These are phyloP conservation scores for Huso huso DNA, from an alignment of 2,797 vertebrate genomes.

Conservation along the genomic window DNA sequence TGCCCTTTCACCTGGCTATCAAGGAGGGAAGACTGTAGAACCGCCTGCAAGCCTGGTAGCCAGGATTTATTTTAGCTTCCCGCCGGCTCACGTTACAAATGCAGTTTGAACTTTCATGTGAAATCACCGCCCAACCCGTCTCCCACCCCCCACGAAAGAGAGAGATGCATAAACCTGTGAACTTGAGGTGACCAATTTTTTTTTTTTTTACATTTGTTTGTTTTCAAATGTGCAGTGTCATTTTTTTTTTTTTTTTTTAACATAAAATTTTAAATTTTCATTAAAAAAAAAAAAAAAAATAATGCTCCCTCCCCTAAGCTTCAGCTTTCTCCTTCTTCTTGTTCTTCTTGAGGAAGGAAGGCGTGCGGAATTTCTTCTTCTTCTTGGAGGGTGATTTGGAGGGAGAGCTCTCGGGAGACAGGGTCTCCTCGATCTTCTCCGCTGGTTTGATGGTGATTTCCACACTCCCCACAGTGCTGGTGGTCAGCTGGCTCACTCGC, in stretches of 20 bases:
- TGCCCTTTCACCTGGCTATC: too few relatives aligned
- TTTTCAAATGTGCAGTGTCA: constrained; percentile 53
- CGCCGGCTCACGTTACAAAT: background rate
- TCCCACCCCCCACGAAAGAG: constrained; percentile 22
- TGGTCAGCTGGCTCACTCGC: constrained; percentile 77
- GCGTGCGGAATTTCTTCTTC: constrained; percentile 98
- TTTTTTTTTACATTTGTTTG: constrained; percentile 5
- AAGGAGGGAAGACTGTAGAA: too few relatives aligned
- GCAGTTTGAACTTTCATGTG: background rate
- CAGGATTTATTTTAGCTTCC: constrained; percentile 4
- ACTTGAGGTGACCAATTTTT: background rate
- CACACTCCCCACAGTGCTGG: constrained; percentile 75
- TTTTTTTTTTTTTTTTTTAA: constrained; percentile 6
- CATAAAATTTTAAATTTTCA: background rate
- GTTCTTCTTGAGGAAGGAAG: constrained; percentile 96
- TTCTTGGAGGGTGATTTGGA: constrained; percentile 97
- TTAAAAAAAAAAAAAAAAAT: constrained; percentile 12
- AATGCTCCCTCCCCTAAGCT: constrained; percentile 47
- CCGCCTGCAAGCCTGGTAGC: constrained; percentile 9
- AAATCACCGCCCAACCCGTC: background rate
- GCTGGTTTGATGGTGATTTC: constrained; percentile 75
- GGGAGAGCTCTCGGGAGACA: constrained; percentile 88
- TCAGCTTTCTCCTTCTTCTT: constrained; percentile 96
- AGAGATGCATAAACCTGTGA: constrained; percentile 24
- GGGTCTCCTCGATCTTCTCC: constrained; percentile 84